A percentile compares a stretch with the other conserved stretches of the same genome.
These are phyloP conservation scores for Leucania comma DNA, from an alignment of 2,888 invertebrate genomes.

Conservation along the genomic window DNA sequence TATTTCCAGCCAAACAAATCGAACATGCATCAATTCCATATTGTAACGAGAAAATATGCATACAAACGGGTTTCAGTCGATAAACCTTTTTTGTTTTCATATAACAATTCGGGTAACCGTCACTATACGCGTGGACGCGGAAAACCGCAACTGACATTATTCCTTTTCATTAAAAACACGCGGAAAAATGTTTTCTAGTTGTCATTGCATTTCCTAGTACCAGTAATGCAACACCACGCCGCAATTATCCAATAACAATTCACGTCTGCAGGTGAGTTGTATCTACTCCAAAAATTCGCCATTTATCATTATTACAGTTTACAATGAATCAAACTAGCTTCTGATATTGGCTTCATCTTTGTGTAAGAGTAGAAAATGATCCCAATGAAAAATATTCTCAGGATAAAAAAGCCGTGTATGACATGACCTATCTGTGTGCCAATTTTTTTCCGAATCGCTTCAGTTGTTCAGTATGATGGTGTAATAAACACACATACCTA, in stretches of 20 bases:
- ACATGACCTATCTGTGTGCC: too few species aligned
- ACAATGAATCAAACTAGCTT: too few species aligned
- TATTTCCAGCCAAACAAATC: constrained; percentile 20
- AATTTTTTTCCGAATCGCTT: too few species aligned
- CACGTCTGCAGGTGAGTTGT: too few species aligned
- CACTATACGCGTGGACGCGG: constrained; percentile 5
- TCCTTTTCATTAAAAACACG: constrained; percentile 4
- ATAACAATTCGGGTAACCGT: constrained; percentile 4
- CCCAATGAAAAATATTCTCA: too few species aligned
- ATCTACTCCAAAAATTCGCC: background rate
- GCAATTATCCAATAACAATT: background rate
- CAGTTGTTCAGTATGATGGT: too few species aligned
- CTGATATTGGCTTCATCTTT: too few species aligned
- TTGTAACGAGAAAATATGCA: constrained; percentile 45
- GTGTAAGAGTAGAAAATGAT: too few species aligned
- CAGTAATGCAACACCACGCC: background rate
- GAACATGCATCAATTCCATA: constrained; percentile 21
- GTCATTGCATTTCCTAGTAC: background rate
- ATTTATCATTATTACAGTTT: background rate
- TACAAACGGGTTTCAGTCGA: constrained; percentile 19
- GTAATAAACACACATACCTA: too few species aligned
- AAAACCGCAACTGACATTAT: constrained; percentile 13
- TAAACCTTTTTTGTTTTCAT: constrained; percentile 23
- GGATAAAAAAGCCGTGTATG: too few species aligned
- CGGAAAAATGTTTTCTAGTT: background rate